Conservation (phyloP, 1,140 invertebrate species). For the Varroa destructor region DNA sequence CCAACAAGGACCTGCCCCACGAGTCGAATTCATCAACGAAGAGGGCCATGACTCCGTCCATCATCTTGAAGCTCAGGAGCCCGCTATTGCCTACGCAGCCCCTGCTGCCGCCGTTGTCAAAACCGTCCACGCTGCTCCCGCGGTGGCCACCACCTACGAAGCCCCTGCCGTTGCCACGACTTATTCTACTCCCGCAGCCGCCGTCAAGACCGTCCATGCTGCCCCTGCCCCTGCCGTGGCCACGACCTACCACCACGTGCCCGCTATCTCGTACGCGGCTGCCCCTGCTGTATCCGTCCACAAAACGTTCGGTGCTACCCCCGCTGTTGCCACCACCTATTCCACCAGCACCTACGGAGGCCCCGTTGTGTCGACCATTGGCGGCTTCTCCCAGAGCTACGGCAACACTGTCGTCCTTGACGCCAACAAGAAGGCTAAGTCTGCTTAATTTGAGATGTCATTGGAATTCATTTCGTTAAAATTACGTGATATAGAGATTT, state of each 20-base stretch:
- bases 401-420: conserved; percentile 23
- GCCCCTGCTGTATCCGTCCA: neutral
- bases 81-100: neutral
- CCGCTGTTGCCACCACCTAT: conserved; percentile 1
- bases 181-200: neutral
- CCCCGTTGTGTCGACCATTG: neutral
- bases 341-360: neutral
- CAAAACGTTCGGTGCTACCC: neutral
- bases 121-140: conserved; percentile 1
- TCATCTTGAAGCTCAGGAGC: neutral
- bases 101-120: neutral
- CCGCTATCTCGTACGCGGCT: neutral
- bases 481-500: no score
- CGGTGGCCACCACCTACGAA: neutral
- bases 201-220: neutral
- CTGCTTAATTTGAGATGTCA: neutral
- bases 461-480: no score
- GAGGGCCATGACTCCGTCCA: conserved; percentile 27
- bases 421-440: conserved; percentile 26
- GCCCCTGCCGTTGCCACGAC: neutral
- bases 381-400: conserved; percentile 15
- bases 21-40: conserved; percentile 23
- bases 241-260: conserved; percentile 4
- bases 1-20: neutral
- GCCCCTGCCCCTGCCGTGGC: conserved; percentile 7